phyloP scores from a whole-genome alignment of 2,113 vertebrate genomes.

The Ramphastos sulfuratus region DNA sequence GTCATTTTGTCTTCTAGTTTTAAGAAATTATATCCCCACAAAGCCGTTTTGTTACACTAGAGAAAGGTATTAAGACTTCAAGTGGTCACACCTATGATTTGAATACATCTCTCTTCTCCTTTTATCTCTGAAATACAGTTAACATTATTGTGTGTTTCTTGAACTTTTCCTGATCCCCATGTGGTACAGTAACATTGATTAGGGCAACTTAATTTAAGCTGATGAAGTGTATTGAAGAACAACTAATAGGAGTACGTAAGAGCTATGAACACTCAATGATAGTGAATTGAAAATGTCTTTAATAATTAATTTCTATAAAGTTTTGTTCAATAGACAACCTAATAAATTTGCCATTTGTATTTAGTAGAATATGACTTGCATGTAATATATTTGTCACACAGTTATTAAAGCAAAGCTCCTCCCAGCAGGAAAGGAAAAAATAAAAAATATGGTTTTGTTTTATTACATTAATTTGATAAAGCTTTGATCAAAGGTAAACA shows the following conservation, averaged over 20 bases:
- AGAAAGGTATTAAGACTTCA: background rate
- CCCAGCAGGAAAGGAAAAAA: fast-evolving
- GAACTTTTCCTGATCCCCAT: background rate
- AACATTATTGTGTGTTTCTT: background rate
- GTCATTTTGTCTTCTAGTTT: background rate
- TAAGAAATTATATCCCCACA: background rate
- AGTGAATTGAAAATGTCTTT: background rate
- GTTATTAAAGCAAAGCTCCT: background rate
- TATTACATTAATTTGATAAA: background rate
- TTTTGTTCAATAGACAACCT: background rate
- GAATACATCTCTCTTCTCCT: background rate
- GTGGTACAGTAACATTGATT: background rate
- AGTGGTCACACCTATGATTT: background rate
- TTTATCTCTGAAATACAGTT: background rate
- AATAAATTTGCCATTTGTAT: background rate
- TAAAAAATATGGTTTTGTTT: fast-evolving
- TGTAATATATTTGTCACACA: background rate
- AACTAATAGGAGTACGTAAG: background rate
- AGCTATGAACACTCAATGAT: background rate
- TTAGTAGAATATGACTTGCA: background rate
- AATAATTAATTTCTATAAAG: background rate
- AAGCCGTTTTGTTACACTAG: background rate
- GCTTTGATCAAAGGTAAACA: background rate
- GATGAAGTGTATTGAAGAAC: background rate
- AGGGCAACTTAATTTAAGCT: background rate